phyloP scores from a whole-genome alignment of 2,888 invertebrate genomes.

The Trissolcus brochymenae region DNA sequence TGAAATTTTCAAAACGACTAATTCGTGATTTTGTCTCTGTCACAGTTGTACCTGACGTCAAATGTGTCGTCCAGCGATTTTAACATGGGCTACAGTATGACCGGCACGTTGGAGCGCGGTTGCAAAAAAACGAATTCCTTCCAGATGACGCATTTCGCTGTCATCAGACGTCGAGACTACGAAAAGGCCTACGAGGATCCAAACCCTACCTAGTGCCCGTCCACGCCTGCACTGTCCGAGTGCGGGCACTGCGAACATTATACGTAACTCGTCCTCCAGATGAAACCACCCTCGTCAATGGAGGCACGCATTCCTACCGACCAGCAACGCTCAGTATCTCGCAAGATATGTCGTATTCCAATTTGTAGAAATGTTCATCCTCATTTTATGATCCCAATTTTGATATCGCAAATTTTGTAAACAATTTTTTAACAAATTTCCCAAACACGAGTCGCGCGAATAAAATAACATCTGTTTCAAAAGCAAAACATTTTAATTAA shows the following conservation, averaged over 20 bases:
- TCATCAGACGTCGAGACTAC: constrained; percentile 87
- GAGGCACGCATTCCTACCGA: constrained; percentile 16
- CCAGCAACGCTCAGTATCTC: constrained; percentile 15
- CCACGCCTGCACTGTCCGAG: constrained; percentile 74
- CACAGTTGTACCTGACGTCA: constrained; percentile 86
- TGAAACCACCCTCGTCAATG: constrained; percentile 7
- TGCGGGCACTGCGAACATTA: constrained; percentile 74
- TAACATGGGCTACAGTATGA: constrained; percentile 93
- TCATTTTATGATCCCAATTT: background rate
- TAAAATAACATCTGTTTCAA: too few relatives aligned
- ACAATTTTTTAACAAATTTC: too few relatives aligned
- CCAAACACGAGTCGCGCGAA: too few relatives aligned
- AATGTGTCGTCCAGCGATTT: constrained; percentile 91
- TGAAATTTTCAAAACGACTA: background rate
- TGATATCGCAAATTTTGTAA: background rate
- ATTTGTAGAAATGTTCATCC: background rate
- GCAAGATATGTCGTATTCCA: constrained; percentile 1
- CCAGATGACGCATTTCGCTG: constrained; percentile 92
- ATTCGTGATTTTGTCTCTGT: constrained; percentile 31
- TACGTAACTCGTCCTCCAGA: constrained; percentile 64
- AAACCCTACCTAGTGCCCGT: constrained; percentile 75
- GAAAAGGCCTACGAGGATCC: constrained; percentile 78
- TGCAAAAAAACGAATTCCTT: constrained; percentile 85
- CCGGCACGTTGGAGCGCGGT: constrained; percentile 89
- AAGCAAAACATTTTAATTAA: too few relatives aligned